These are phyloP conservation scores for Drosophila buzzatii DNA, from an alignment of 2,888 invertebrate genomes.

Conservation along the genomic window DNA sequence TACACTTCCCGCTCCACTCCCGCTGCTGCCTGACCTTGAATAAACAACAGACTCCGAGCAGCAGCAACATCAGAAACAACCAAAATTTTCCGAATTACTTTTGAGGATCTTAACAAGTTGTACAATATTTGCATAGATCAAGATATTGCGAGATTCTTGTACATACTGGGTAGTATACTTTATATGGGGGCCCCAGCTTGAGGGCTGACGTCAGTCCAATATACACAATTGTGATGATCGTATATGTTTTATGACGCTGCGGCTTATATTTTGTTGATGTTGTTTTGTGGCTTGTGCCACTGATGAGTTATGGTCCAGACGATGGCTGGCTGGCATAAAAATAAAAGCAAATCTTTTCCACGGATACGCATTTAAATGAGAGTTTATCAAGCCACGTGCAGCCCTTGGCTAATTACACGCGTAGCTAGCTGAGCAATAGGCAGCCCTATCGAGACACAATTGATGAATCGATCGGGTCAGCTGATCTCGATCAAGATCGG, in stretches of 20 bases:
- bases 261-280: slow-evolving; percentile 59
- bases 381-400: slow-evolving; percentile 20
- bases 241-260: slow-evolving; percentile 62
- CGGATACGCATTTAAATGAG: slow-evolving; percentile 30
- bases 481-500: slow-evolving; percentile 6
- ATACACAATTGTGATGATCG: slow-evolving; percentile 54
- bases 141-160: slow-evolving; percentile 45
- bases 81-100: slow-evolving; percentile 42
- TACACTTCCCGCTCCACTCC: neutral
- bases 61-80: neutral
- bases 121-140: slow-evolving; percentile 50
- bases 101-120: slow-evolving; percentile 34
- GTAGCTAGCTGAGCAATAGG: slow-evolving; percentile 20
- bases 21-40: slow-evolving; percentile 1
- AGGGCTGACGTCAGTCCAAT: slow-evolving; percentile 66
- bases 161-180: slow-evolving; percentile 25
- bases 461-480: slow-evolving; percentile 4
- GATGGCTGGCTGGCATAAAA: slow-evolving; percentile 6
- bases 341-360: slow-evolving; percentile 26
- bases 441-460: neutral
- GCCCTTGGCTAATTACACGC: neutral
- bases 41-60: neutral
- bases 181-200: slow-evolving; percentile 38
- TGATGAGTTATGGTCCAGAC: slow-evolving; percentile 62
- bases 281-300: slow-evolving; percentile 66